A percentile compares a stretch with the other conserved stretches of the same genome.
phyloP scores from a whole-genome alignment of 2,113 vertebrate genomes.

The Scortum barcoo region DNA sequence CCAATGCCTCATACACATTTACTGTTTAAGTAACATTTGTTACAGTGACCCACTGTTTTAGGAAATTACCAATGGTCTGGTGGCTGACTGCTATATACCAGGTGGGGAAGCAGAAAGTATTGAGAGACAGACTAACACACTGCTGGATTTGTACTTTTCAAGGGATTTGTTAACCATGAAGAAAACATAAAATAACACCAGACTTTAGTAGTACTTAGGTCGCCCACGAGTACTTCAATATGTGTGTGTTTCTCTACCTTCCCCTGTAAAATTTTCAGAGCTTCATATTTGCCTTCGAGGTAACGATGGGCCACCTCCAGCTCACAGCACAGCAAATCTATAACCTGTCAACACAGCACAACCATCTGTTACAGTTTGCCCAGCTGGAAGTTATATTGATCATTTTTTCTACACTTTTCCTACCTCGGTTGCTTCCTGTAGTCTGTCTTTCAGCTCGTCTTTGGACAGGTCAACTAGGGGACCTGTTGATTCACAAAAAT shows the following conservation, averaged over 20 bases:
- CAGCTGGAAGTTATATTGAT: not conserved
- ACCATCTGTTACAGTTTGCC: not conserved
- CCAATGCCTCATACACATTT: too few relatives aligned
- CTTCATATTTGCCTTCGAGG: conserved; percentile 95
- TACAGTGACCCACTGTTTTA: too few relatives aligned
- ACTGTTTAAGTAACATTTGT: too few relatives aligned
- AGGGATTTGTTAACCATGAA: too few relatives aligned
- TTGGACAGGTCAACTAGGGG: conserved; percentile 74
- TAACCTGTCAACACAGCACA: conserved; percentile 81
- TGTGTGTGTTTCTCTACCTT: conserved; percentile 82
- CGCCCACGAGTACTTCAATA: not conserved
- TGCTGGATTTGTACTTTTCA: too few relatives aligned
- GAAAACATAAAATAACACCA: too few relatives aligned
- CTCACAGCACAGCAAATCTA: conserved; percentile 88
- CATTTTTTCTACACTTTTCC: conserved; percentile 1
- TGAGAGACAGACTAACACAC: too few relatives aligned
- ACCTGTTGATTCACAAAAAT: conserved; percentile 69
- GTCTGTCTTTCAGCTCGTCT: conserved; percentile 57
- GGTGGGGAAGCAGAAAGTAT: too few relatives aligned
- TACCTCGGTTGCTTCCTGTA: conserved; percentile 87
- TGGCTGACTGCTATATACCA: too few relatives aligned
- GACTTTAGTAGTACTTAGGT: too few relatives aligned
- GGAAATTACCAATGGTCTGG: too few relatives aligned
- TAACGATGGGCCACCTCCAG: conserved; percentile 91
- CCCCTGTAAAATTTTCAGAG: conserved; percentile 92